Conservation (phyloP, 2,797 vertebrate species). For the Phaenicophaeus curvirostris region DNA sequence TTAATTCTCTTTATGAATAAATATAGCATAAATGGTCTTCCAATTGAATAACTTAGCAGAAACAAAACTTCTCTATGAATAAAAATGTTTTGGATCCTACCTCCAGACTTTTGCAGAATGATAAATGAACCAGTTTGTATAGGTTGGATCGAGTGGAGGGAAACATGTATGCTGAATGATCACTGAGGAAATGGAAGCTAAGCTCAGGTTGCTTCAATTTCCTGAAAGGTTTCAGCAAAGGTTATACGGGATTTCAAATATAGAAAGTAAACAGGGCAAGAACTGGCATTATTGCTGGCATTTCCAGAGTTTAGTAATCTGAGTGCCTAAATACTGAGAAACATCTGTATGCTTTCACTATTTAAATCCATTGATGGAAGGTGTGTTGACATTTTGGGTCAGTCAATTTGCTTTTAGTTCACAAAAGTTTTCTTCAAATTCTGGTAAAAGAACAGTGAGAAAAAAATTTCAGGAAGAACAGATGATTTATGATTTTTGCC, state of each 20-base stretch:
- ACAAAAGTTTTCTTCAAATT: not conserved
- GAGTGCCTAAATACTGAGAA: not conserved
- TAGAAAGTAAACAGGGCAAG: not conserved
- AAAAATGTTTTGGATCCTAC: not conserved
- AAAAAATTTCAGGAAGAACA: not conserved
- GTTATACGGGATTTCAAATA: conserved; percentile 28
- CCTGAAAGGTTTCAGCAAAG: conserved; percentile 48
- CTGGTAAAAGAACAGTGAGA: not conserved
- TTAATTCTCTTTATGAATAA: not conserved
- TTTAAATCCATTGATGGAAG: not conserved
- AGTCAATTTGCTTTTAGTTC: not conserved
- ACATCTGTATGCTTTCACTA: conserved; percentile 17
- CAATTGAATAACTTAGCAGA: not conserved
- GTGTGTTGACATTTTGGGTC: conserved; percentile 6
- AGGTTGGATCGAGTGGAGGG: not conserved
- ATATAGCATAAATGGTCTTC: not conserved
- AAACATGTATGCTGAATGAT: not conserved
- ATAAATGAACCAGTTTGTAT: not conserved
- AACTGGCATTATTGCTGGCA: conserved; percentile 21
- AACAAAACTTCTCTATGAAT: not conserved
- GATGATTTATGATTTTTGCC: not conserved
- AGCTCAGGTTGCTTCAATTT: not conserved
- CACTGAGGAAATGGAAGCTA: not conserved
- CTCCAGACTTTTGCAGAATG: not conserved
- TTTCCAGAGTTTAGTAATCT: conserved; percentile 31